Evolutionary conservation across 2,797 vertebrate species (phyloP), one percentile per base, ranked within the genome.

Genomic region (Malacoraja senta): DNA sequence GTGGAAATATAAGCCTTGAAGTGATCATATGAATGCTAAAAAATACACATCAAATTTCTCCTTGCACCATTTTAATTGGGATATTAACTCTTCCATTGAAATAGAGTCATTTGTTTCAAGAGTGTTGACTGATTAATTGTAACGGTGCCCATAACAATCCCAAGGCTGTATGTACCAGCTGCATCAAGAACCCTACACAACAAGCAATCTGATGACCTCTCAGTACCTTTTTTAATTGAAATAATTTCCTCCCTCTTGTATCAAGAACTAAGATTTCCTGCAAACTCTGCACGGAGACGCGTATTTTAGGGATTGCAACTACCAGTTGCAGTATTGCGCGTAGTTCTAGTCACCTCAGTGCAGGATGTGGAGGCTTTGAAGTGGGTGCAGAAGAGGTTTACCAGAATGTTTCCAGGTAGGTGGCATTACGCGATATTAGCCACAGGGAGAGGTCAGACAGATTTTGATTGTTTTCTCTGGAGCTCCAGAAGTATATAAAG

Each of bases 1-100:
- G 3, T 68, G 84, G 84, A 68, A n/a, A 9, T 68, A 35, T 10
- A 10, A 88, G 61, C n/a, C n/a, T 68, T 19, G 61, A 21, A 35
- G 35, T 68, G 61, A 88, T 88, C 61, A 88, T n/a, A 88, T 21
- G n/a, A 68, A 88, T 88, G n/a, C 61, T 21, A 68, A 68, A n/a
- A 88, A 6, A 68, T 63, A 68, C 61, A 65, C 7, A 8, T 88
- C 61, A 65, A 88, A 32, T 88, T 65, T 88, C 61, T 88, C 17
- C 1, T 29, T 88, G 61, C 83, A n/a, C 1, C 2, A 83, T 83
- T 83, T 83, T 83, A 83, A 58, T 83, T 68, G 84, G 32, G 81
- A 17, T 65, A 15, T 13, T 63, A 63, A 86, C 53, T 86, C 83
- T 63, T 86, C 58, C 19, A 10, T 81, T 29, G 15, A 86, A 63